Percentiles rank a stretch among this genome's conserved stretches.
phyloP scores from a whole-genome alignment of 2,888 invertebrate genomes.

The Tetramorium bicarinatum region DNA sequence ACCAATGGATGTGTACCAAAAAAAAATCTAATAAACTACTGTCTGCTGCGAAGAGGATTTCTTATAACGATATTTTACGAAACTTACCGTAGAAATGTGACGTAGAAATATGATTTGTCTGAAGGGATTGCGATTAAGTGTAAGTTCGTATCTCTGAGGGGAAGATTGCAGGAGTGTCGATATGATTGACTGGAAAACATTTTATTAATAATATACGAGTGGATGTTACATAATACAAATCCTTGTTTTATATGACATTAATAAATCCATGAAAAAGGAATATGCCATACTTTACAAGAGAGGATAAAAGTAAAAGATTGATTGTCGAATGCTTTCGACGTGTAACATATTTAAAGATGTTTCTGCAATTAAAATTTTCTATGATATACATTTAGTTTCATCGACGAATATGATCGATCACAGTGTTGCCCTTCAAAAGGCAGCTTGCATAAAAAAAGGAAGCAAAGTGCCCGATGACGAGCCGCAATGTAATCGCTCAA shows the following conservation, averaged over 20 bases:
- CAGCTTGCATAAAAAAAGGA: constrained; percentile 86
- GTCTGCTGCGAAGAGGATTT: constrained; percentile 21
- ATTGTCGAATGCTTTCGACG: not conserved
- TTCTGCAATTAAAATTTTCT: not conserved
- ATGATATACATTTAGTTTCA: constrained; percentile 31
- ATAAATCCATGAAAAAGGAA: not conserved
- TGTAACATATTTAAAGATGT: not conserved
- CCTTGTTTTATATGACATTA: not conserved
- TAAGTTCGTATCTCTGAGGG: not conserved
- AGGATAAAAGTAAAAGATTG: not conserved
- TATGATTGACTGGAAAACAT: not conserved
- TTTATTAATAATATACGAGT: constrained; percentile 8
- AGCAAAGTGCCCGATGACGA: constrained; percentile 87
- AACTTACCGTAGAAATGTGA: constrained; percentile 26
- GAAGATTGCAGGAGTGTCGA: not conserved
- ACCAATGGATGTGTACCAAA: constrained; percentile 67
- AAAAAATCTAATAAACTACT: constrained; percentile 60
- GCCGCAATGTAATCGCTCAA: constrained; percentile 85
- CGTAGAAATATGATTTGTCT: not conserved
- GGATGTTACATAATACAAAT: constrained; percentile 4
- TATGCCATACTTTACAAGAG: not conserved
- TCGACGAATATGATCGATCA: constrained; percentile 62
- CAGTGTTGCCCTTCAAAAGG: constrained; percentile 87
- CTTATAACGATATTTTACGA: constrained; percentile 34
- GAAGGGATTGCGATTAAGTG: not conserved